Conservation (phyloP, 2,888 invertebrate species). For the Eupithecia dodoneata region DNA sequence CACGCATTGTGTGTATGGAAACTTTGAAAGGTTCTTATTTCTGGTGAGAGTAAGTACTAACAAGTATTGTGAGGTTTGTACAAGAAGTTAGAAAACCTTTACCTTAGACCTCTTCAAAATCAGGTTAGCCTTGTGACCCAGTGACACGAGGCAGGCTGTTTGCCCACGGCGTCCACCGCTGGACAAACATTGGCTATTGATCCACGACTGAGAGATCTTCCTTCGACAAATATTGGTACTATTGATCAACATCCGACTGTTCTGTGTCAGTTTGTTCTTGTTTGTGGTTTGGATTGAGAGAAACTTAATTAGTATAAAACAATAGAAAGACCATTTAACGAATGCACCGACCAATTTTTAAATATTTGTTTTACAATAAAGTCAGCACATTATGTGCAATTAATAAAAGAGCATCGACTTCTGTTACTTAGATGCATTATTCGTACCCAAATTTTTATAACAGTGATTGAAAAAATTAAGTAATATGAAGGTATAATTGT, state of each 20-base stretch:
- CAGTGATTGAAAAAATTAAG: not conserved
- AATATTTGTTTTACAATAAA: not conserved
- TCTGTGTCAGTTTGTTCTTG: not conserved
- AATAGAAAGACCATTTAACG: not conserved
- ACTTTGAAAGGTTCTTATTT: not conserved
- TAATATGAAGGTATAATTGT: not conserved
- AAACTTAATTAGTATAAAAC: not conserved
- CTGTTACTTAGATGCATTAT: not conserved
- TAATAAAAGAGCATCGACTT: not conserved
- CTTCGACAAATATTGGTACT: slow-evolving; percentile 2
- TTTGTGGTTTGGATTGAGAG: not conserved
- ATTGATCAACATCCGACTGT: slow-evolving; percentile 10
- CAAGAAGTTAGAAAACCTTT: not conserved
- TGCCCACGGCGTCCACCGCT: slow-evolving; percentile 3
- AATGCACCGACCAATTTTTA: not conserved
- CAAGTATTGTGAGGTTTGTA: not conserved
- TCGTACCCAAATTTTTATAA: not conserved
- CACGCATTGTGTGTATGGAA: too few relatives aligned
- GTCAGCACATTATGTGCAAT: not conserved
- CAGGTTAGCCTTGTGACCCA: not conserved
- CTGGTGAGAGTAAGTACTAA: not conserved
- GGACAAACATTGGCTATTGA: slow-evolving; percentile 12
- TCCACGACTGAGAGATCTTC: not conserved
- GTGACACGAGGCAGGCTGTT: slow-evolving; percentile 7
- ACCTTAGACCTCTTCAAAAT: not conserved